Conservation (phyloP, 64 coral and sea anemone species). For the Catalaphyllia jardinei region DNA sequence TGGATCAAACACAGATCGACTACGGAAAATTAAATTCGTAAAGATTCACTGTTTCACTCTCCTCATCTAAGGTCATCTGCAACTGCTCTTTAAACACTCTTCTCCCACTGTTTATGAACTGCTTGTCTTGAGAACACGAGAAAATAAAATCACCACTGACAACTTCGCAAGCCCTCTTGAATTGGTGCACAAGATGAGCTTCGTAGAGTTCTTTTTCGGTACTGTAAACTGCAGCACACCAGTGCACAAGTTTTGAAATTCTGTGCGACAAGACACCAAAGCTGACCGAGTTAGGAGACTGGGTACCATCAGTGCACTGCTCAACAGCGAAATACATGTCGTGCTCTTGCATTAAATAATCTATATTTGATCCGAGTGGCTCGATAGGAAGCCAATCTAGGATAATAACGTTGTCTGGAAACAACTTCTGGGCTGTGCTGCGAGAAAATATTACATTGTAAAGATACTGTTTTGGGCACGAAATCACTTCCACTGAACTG, state of each 20-base stretch:
- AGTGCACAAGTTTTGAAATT: background rate
- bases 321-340: slow-evolving; percentile 30
- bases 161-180: background rate
- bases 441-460: background rate
- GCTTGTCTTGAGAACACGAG: background rate
- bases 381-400: background rate
- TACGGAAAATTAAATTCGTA: too few species aligned
- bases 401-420: background rate
- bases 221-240: slow-evolving; percentile 1
- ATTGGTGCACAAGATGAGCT: slow-evolving; percentile 40
- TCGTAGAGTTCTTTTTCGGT: background rate
- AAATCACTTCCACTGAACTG: background rate
- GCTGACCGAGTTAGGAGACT: slow-evolving; percentile 43
- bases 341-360: slow-evolving; percentile 20
- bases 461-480: slow-evolving; percentile 1
- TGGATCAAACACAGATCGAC: too few species aligned
- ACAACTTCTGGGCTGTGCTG: background rate
- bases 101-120: slow-evolving; percentile 30
- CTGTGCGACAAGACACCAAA: background rate
- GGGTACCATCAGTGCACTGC: background rate
- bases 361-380: slow-evolving; percentile 17
- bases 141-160: slow-evolving; percentile 17
- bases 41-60: too few species aligned
- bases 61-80: slow-evolving; percentile 38
- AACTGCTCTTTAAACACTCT: slow-evolving; percentile 56